Percentiles rank a stretch among this genome's conserved stretches.
phyloP scores from a whole-genome alignment of 2,888 invertebrate genomes.

The Andrena dorsata region DNA sequence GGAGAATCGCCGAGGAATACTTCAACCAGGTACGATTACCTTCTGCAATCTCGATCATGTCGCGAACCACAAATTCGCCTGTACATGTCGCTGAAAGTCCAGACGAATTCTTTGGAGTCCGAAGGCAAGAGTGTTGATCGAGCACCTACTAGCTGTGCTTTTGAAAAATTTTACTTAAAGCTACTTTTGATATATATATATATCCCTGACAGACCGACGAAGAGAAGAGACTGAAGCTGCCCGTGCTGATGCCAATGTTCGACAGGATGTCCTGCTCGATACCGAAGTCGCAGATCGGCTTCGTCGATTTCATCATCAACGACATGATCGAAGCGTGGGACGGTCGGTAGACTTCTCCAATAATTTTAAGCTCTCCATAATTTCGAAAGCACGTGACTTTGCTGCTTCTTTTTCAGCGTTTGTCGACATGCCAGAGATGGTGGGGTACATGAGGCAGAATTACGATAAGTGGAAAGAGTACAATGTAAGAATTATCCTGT shows the following conservation, averaged over 20 bases:
- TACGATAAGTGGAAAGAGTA: conserved; percentile 96
- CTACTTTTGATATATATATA: background rate
- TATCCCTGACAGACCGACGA: conserved; percentile 92
- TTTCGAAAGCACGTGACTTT: conserved; percentile 9
- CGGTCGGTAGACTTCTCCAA: conserved; percentile 87
- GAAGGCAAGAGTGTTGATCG: too few relatives aligned
- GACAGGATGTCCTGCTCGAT: conserved; percentile 97
- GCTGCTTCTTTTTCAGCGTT: conserved; percentile 88
- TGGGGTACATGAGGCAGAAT: conserved; percentile 93
- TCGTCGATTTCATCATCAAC: conserved; percentile 98
- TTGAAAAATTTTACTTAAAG: background rate
- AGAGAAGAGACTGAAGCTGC: conserved; percentile 94
- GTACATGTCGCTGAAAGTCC: background rate
- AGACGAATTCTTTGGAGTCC: background rate
- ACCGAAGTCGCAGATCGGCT: conserved; percentile 98
- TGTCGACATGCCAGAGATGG: conserved; percentile 96
- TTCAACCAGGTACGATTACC: conserved; percentile 90
- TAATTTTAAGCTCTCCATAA: background rate
- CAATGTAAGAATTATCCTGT: conserved; percentile 50
- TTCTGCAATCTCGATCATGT: background rate
- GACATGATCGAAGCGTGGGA: conserved; percentile 99
- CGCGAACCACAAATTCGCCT: too few relatives aligned
- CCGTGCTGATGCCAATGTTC: conserved; percentile 99
- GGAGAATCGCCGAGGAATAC: conserved; percentile 98
- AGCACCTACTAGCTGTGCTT: background rate